These are phyloP conservation scores for Goniozus legneri DNA, from an alignment of 1,140 invertebrate species.

Conservation along the genomic window DNA sequence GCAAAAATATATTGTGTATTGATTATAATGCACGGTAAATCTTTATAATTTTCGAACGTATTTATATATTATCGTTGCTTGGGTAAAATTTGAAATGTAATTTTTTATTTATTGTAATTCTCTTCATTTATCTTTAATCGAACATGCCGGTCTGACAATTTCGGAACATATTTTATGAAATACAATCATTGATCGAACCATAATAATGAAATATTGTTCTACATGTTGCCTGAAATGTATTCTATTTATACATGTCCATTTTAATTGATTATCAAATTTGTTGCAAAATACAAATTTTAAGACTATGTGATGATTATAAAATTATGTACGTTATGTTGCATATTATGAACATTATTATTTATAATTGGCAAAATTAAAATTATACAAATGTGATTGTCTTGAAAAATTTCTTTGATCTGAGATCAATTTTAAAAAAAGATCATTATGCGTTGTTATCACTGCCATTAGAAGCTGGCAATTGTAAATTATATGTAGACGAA, in stretches of 20 bases:
- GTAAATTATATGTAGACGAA: conserved; percentile 53
- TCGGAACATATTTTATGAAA: conserved; percentile 31
- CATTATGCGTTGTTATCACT: conserved; percentile 45
- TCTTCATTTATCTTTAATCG: conserved; percentile 15
- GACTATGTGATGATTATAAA: conserved; percentile 42
- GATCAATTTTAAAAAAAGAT: conserved; percentile 28
- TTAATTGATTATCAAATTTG: conserved; percentile 44
- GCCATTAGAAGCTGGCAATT: conserved; percentile 48
- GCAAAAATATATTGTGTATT: too few species aligned
- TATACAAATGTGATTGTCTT: conserved; percentile 30
- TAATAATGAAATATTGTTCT: conserved; percentile 17
- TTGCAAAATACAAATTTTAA: too few species aligned
- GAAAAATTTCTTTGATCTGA: conserved; percentile 26
- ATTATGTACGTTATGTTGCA: conserved; percentile 51
- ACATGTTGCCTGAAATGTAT: conserved; percentile 27
- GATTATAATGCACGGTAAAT: background rate
- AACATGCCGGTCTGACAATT: conserved; percentile 39
- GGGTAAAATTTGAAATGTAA: conserved; percentile 22
- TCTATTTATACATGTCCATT: conserved; percentile 44
- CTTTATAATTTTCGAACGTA: background rate
- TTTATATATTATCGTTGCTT: conserved; percentile 23
- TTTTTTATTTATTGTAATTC: conserved; percentile 29
- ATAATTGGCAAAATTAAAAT: conserved; percentile 47
- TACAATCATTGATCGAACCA: conserved; percentile 19
- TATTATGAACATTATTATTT: conserved; percentile 54